A percentile compares a stretch with the other conserved stretches of the same genome.
These are phyloP conservation scores for Harmothoe impar DNA, from an alignment of 2,888 invertebrate species.

Conservation along the genomic window DNA sequence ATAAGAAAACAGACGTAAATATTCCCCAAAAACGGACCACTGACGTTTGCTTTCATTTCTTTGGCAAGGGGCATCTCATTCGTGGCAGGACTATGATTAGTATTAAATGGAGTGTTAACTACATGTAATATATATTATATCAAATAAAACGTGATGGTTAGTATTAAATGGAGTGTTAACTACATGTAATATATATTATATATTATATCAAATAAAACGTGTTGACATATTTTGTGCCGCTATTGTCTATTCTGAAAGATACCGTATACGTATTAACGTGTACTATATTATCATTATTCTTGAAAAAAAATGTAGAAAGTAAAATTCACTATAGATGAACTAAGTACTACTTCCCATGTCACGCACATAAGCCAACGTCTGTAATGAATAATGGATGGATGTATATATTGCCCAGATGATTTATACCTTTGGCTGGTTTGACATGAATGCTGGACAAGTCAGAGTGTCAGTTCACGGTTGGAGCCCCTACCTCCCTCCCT, in stretches of 20 bases:
- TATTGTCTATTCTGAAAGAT: neutral
- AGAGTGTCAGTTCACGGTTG: neutral
- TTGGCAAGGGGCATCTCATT: too few species aligned
- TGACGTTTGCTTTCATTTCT: too few species aligned
- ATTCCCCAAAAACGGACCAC: too few species aligned
- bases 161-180: neutral
- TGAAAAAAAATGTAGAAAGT: neutral
- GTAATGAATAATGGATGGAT: neutral
- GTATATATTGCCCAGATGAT: neutral
- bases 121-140: neutral
- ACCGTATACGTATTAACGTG: neutral
- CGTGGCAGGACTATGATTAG: too few species aligned
- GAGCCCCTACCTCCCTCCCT: neutral
- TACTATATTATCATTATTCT: too few species aligned
- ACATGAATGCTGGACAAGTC: constrained; percentile 39
- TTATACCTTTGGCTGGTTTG: constrained; percentile 8
- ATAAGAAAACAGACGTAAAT: too few species aligned
- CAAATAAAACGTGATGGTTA: neutral
- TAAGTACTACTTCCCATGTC: too few species aligned
- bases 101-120: neutral
- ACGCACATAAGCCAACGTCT: neutral
- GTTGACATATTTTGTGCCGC: too few species aligned
- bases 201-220: too few species aligned
- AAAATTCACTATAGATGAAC: neutral
- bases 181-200: too few species aligned